A percentile compares a stretch with the other conserved stretches of the same genome.
Evolutionary conservation across 2,113 vertebrate species (phyloP).

Genomic region (Terrapene triunguis): DNA sequence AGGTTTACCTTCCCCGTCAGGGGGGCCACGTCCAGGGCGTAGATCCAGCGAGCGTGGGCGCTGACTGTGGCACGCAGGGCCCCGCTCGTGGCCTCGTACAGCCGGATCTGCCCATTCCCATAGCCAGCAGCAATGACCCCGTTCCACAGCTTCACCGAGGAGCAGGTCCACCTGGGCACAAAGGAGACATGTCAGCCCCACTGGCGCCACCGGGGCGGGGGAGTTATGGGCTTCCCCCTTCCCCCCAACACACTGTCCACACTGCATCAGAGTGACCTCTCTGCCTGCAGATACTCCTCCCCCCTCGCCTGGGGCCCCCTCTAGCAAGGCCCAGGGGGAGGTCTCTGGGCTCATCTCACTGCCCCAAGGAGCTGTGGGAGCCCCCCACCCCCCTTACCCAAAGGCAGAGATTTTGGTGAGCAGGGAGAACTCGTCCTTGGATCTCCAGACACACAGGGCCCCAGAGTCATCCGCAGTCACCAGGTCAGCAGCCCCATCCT

Average conservation of each 20-base stretch:
- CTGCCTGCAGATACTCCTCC: no score
- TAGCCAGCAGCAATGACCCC: slow-evolving; percentile 90
- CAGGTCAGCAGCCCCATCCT: slow-evolving; percentile 90
- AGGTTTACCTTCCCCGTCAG: slow-evolving; percentile 86
- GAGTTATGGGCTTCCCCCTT: fast-evolving
- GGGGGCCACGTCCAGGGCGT: slow-evolving; percentile 92
- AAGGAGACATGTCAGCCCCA: not conserved
- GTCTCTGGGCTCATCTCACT: fast-evolving
- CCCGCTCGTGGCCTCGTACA: slow-evolving; percentile 89
- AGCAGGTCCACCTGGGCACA: slow-evolving; percentile 84
- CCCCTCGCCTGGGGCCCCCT: no score
- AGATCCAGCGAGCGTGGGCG: slow-evolving; percentile 93
- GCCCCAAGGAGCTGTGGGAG: not conserved
- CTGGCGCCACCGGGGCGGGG: fast-evolving
- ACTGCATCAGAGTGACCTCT: no score
- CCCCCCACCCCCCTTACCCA: slow-evolving; percentile 79
- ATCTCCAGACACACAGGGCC: slow-evolving; percentile 89
- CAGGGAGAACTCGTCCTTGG: slow-evolving; percentile 89
- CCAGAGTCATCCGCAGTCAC: slow-evolving; percentile 92
- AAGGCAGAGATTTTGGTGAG: slow-evolving; percentile 87
- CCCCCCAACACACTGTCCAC: no score
- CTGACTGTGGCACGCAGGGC: slow-evolving; percentile 84
- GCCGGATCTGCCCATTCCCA: slow-evolving; percentile 90
- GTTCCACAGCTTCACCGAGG: slow-evolving; percentile 92
- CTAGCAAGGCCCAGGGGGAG: no score